Base-by-base conservation (phyloP, 2,797 vertebrate species). In the Hydrolagus colliei region DNA sequence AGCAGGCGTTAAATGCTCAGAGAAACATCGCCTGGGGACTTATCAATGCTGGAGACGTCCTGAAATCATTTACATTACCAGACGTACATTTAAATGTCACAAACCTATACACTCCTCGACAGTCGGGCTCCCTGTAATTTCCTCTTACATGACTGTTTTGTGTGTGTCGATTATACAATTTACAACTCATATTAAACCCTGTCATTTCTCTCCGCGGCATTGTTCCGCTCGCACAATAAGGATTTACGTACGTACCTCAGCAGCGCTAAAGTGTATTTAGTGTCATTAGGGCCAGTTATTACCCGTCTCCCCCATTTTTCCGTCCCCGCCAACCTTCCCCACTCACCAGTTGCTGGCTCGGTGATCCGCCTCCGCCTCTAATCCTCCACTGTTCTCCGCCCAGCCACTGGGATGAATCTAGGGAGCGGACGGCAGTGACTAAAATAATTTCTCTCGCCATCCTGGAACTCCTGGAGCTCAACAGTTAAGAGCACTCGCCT, bases 51-150 rank as follows among this genome's bases (percentile, higher is more conserved):
- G 32, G n/a, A 8, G 32, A 63, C 20, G 16, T 27, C 22, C 63
- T 82, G 32, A 82, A 9, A 20, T 18, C 65, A 82, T 76, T 52
- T 76, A 52, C 59, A 20, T 76, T 76, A 76, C 74, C 52, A 59
- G 41, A 76, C n/a, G 32, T 59, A n/a, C 65, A 68, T 41, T 68
- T 68, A 35, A 41, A 41, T 68, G 59, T 82, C 78, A 80, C 62
- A 65, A 80, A 27, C 67, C 63, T 82, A 68, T 82, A 82, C 16
- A 41, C 35, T 82, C 41, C 16, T 18, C 32, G 65, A 41, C 41
- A 52, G 41, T 52, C 6, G 41, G 41, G 41, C 41, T 52, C 79
- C 65, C 16, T 68, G 32, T 35, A 68, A 82, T 68, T 68, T 41
- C 65, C 16, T 68, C 9, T 82, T 68, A 82, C 10, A 20, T 82